These are phyloP conservation scores for Tanytarsus gracilentus DNA, from an alignment of 2,888 invertebrate genomes.

Conservation along the genomic window DNA sequence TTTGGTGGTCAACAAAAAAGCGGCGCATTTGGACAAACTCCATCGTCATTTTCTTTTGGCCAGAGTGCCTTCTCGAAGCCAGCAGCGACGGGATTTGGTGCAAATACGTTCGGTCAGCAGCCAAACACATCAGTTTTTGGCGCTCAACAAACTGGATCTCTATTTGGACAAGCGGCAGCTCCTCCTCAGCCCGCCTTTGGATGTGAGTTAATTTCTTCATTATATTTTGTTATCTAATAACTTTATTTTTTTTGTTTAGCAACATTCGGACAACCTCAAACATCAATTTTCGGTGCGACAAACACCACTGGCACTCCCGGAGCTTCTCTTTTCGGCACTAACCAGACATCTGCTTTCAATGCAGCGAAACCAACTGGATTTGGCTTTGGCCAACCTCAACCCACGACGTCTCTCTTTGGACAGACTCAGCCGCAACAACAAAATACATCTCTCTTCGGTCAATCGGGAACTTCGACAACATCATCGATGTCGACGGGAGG, in stretches of 20 bases:
- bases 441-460: conserved; percentile 52
- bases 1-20: background rate
- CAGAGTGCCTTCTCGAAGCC: conserved; percentile 45
- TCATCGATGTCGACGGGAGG: conserved; percentile 42
- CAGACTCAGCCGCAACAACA: conserved; percentile 40
- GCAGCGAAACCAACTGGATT: conserved; percentile 45
- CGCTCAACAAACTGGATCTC: conserved; percentile 44
- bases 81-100: conserved; percentile 50
- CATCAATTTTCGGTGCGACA: conserved; percentile 47
- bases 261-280: conserved; percentile 38
- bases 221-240: background rate
- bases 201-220: background rate
- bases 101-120: conserved; percentile 50
- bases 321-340: conserved; percentile 45
- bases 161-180: conserved; percentile 51
- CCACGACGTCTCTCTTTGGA: conserved; percentile 47
- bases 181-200: background rate
- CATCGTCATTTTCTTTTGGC: conserved; percentile 35
- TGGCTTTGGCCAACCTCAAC: conserved; percentile 40
- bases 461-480: conserved; percentile 44
- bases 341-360: conserved; percentile 48
- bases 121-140: conserved; percentile 46
- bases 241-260: background rate
- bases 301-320: conserved; percentile 40
- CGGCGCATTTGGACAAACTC: background rate